Conservation (phyloP, 2,888 invertebrate species). For the Endotricha flammealis region DNA sequence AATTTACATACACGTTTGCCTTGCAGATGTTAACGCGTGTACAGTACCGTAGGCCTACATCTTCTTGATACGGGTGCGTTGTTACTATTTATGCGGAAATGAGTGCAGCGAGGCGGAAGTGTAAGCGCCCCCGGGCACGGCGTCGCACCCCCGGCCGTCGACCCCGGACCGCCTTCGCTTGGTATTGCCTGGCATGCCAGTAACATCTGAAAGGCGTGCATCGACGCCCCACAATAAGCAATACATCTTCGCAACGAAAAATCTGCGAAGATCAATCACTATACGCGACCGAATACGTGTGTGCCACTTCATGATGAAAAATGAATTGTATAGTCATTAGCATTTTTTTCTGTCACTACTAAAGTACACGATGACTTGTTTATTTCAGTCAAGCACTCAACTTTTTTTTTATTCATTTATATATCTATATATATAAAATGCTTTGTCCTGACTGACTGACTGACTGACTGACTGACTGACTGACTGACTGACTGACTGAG, state of each 20-base stretch:
- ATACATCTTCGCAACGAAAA: constrained; percentile 25
- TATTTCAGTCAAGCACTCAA: no score
- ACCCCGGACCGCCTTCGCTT: constrained; percentile 38
- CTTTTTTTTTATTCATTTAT: no score
- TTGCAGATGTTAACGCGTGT: no score
- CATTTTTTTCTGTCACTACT: neutral
- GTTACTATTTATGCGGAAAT: constrained; percentile 72
- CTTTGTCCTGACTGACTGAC: no score
- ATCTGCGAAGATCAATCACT: constrained; percentile 38
- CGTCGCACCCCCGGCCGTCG: constrained; percentile 56
- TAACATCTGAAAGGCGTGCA: constrained; percentile 29
- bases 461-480: no score
- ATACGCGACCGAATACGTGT: neutral
- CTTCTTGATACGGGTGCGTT: constrained; percentile 51
- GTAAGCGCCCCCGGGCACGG: constrained; percentile 57
- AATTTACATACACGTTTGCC: no score
- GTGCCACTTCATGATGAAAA: neutral
- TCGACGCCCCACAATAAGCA: constrained; percentile 22
- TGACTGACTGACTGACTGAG: no score
- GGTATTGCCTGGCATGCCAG: constrained; percentile 11
- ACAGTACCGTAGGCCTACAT: constrained; percentile 36
- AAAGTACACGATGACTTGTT: neutral
- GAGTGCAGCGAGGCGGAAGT: constrained; percentile 73
- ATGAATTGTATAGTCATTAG: neutral
- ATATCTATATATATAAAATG: no score